These are phyloP conservation scores for Leptopterna dolabrata DNA, from an alignment of 2,888 invertebrate genomes.

Conservation along the genomic window DNA sequence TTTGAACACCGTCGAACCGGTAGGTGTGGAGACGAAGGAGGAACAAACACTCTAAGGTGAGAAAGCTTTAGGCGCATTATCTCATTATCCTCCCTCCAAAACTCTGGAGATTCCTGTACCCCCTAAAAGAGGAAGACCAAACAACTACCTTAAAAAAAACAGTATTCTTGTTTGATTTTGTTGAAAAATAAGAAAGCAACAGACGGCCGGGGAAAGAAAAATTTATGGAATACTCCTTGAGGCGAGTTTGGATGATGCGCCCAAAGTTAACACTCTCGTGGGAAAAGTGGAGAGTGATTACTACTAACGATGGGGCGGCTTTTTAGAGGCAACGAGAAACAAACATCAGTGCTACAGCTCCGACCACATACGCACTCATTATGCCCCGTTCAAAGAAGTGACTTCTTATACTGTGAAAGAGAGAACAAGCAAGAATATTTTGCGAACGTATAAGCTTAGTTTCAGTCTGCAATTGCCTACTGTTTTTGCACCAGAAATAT, in stretches of 20 bases:
- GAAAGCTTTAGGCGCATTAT: constrained; percentile 19
- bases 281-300: constrained; percentile 26
- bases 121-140: neutral
- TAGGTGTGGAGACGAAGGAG: neutral
- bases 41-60: constrained; percentile 29
- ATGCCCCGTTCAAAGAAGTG: neutral
- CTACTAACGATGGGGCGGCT: neutral
- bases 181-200: neutral
- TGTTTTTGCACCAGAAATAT: neutral
- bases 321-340: constrained; percentile 10
- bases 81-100: constrained; percentile 10
- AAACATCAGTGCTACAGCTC: constrained; percentile 4
- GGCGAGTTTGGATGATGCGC: constrained; percentile 22
- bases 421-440: neutral
- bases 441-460: neutral
- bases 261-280: constrained; percentile 25
- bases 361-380: neutral
- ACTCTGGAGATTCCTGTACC: neutral
- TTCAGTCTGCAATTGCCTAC: neutral
- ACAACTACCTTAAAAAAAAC: constrained; percentile 6
- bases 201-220: neutral
- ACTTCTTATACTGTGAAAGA: neutral
- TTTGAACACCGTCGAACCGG: constrained; percentile 9
- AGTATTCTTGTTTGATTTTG: neutral
- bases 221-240: constrained; percentile 14